Evolutionary conservation across 1,140 invertebrate species (phyloP).

Genomic region (Ephestia elutella): DNA sequence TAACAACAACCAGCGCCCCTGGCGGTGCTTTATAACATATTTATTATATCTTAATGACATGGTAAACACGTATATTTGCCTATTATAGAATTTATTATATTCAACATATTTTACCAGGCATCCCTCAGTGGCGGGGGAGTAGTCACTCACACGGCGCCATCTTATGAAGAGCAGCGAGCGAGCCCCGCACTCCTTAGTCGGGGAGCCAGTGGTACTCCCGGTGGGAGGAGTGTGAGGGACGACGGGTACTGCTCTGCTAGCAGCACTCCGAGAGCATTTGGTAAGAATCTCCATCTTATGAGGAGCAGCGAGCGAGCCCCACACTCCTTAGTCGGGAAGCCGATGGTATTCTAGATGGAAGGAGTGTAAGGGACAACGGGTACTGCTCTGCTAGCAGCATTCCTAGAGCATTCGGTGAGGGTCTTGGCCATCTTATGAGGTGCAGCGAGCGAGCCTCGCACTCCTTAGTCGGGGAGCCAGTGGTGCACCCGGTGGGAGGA

Average conservation of each 20-base stretch:
- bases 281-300: constrained; percentile 52
- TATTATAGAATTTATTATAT: no score
- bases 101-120: constrained; percentile 31
- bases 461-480: constrained; percentile 43
- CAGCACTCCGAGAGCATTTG: constrained; percentile 55
- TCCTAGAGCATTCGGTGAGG: constrained; percentile 49
- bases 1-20: no score
- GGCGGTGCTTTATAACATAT: no score
- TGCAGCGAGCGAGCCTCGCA: constrained; percentile 59
- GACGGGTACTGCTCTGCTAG: constrained; percentile 64
- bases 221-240: constrained; percentile 50
- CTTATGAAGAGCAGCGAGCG: constrained; percentile 62
- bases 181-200: constrained; percentile 53
- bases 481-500: constrained; percentile 54
- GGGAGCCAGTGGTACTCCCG: constrained; percentile 48
- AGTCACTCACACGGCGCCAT: constrained; percentile 58
- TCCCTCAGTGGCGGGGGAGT: constrained; percentile 41
- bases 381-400: constrained; percentile 65
- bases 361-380: constrained; percentile 55
- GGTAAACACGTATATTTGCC: no score
- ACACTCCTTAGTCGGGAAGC: constrained; percentile 48
- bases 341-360: constrained; percentile 48
- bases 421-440: constrained; percentile 62
- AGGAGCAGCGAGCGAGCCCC: constrained; percentile 60
- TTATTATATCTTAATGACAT: no score